Evolutionary conservation across 2,113 vertebrate genomes (phyloP).

Genomic region (Penelope pileata): DNA sequence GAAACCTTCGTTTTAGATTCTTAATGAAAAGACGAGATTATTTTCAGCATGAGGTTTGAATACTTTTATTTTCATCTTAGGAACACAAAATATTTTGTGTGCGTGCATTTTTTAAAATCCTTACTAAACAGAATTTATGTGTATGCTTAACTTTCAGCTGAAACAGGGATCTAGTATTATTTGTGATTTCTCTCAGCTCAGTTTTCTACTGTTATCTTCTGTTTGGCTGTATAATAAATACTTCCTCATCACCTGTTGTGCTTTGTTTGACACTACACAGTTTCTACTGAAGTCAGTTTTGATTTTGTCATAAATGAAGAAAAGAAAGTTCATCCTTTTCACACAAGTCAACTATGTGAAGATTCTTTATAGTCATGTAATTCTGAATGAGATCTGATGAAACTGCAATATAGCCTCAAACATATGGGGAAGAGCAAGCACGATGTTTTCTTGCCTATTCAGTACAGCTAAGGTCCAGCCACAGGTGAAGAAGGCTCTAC

Average conservation of each 20-base stretch:
- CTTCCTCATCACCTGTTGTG: background rate
- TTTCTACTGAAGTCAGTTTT: background rate
- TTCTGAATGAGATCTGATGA: background rate
- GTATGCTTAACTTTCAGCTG: accelerated
- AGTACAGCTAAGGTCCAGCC: background rate
- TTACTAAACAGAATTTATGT: background rate
- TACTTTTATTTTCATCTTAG: background rate
- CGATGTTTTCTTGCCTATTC: background rate
- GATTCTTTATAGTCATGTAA: background rate
- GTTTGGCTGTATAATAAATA: background rate
- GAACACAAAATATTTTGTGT: background rate
- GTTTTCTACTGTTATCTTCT: background rate
- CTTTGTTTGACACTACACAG: background rate
- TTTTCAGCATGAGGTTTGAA: background rate
- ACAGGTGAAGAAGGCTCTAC: background rate
- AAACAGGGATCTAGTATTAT: background rate
- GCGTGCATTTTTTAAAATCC: background rate
- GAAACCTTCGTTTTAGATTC: background rate
- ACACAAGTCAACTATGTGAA: background rate
- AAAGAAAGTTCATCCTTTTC: background rate
- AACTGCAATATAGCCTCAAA: background rate
- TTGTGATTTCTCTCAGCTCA: background rate
- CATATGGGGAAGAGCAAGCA: background rate
- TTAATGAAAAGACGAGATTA: background rate
- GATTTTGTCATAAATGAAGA: background rate